phyloP scores from a whole-genome alignment of 35 echinoderm and acorn worm genomes.

The Stichopus chloronotus region DNA sequence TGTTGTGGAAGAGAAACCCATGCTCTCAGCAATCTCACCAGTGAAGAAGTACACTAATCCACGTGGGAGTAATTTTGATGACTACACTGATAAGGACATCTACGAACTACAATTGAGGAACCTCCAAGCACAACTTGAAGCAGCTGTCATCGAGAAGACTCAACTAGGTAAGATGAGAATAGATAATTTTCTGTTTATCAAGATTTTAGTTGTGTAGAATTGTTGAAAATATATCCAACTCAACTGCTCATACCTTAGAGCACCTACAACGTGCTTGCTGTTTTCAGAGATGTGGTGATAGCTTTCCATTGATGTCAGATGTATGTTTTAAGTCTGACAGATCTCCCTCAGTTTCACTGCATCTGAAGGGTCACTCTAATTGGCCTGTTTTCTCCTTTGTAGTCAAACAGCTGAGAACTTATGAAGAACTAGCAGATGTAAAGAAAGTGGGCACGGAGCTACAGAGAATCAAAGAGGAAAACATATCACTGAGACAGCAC shows the following conservation, averaged over 20 bases:
- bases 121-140: conserved; percentile 40
- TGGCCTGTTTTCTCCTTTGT: background rate
- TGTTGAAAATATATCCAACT: too few relatives aligned
- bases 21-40: background rate
- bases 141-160: conserved; percentile 33
- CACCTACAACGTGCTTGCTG: too few relatives aligned
- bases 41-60: conserved; percentile 32
- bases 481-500: background rate
- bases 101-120: conserved; percentile 56
- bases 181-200: background rate
- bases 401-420: conserved; percentile 31
- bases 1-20: conserved; percentile 4
- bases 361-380: too few relatives aligned
- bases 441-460: conserved; percentile 1
- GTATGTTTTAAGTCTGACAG: too few relatives aligned
- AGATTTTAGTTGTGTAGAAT: background rate
- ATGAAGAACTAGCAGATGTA: conserved; percentile 33
- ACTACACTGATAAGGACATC: conserved; percentile 39
- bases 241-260: too few relatives aligned
- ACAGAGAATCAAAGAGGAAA: conserved; percentile 21
- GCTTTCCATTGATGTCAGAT: too few relatives aligned
- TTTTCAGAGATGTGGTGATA: too few relatives aligned
- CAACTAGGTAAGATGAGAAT: conserved; percentile 22
- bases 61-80: conserved; percentile 24
- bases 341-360: too few relatives aligned